phyloP scores from a whole-genome alignment of 1,140 invertebrate species.

The Drosophila varians region DNA sequence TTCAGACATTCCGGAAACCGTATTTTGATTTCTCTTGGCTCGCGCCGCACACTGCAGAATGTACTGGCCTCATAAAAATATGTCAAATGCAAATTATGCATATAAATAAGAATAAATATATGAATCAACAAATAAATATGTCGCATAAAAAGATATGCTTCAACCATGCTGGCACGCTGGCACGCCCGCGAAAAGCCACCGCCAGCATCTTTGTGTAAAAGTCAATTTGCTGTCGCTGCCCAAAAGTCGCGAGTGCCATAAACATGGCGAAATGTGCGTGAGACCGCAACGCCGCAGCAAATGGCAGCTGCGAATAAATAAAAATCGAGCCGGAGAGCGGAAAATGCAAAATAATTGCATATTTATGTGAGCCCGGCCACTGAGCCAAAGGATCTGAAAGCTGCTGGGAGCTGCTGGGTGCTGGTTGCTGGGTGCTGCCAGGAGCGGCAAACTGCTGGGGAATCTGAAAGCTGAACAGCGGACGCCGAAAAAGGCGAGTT shows the following conservation, averaged over 20 bases:
- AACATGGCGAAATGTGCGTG: conserved; percentile 67
- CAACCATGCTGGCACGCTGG: neutral
- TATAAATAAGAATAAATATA: conserved; percentile 71
- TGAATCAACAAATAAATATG: conserved; percentile 78
- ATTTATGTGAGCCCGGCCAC: conserved; percentile 66
- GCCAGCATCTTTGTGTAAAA: conserved; percentile 50
- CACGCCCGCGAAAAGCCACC: neutral
- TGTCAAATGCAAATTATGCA: conserved; percentile 77
- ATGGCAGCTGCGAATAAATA: conserved; percentile 47
- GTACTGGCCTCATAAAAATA: conserved; percentile 60
- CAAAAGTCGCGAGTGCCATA: conserved; percentile 73
- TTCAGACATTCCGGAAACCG: conserved; percentile 15
- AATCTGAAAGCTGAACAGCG: neutral
- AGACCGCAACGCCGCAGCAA: conserved; percentile 32
- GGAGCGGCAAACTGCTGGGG: neutral
- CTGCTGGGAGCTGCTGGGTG: conserved; percentile 3
- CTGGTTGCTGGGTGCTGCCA: neutral
- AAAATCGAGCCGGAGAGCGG: conserved; percentile 34
- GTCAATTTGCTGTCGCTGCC: conserved; percentile 72
- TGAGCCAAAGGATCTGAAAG: conserved; percentile 27
- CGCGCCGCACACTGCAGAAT: neutral
- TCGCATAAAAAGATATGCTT: conserved; percentile 44
- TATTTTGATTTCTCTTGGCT: conserved; percentile 41
- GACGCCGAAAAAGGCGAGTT: neutral
- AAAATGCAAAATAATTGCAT: conserved; percentile 81